Conservation (phyloP, 2,888 invertebrate genomes). For the Aporophyla lueneburgensis region DNA sequence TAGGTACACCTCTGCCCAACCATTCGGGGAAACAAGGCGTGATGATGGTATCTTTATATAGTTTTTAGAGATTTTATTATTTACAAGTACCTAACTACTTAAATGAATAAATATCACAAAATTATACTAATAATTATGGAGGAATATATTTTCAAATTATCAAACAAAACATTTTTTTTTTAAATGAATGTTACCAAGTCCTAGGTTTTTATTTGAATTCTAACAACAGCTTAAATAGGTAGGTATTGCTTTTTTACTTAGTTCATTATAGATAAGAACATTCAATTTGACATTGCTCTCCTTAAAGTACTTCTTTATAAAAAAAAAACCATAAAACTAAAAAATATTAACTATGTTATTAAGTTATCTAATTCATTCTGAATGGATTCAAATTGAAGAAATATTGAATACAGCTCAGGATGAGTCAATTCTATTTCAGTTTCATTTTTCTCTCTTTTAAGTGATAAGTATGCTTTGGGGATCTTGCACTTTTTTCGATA, state of each 20-base stretch:
- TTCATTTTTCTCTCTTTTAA: conserved; percentile 71
- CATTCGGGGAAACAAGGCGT: no score
- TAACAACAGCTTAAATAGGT: background rate
- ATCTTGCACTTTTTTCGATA: conserved; percentile 83
- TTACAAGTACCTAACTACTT: no score
- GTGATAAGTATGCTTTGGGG: conserved; percentile 82
- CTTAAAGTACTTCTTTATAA: background rate
- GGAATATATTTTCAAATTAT: background rate
- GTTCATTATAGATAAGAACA: background rate
- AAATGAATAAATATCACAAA: background rate
- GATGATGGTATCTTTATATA: no score
- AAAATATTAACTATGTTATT: conserved; percentile 63
- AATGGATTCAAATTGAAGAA: conserved; percentile 85
- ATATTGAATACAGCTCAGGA: conserved; percentile 83
- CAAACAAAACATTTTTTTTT: background rate
- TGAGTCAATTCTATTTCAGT: conserved; percentile 85
- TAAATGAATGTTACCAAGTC: background rate
- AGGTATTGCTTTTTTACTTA: conserved; percentile 20
- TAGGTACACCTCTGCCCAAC: no score
- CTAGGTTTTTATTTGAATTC: background rate
- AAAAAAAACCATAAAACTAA: background rate
- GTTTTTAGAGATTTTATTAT: background rate
- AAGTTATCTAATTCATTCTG: conserved; percentile 87
- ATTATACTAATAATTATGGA: background rate
- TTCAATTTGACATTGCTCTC: background rate